Percentiles rank a stretch among this genome's conserved stretches.
phyloP scores from a whole-genome alignment of 1,140 invertebrate species.

The Orchesella cincta region DNA sequence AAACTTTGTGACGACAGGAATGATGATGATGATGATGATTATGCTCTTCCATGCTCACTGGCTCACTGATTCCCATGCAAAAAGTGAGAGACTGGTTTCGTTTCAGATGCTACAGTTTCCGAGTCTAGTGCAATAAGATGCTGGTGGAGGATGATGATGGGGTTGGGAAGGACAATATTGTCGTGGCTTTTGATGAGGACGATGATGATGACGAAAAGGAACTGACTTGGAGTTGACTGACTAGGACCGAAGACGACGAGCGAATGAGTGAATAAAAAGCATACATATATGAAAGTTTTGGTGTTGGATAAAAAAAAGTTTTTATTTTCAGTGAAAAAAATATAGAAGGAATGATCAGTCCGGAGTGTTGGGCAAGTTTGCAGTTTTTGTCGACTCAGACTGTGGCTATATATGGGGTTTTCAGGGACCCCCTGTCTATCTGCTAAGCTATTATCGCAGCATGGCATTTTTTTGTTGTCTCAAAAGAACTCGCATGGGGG shows the following conservation, averaged over 20 bases:
- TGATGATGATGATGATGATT: neutral
- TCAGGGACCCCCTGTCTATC: slow-evolving; percentile 50
- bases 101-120: too few species aligned
- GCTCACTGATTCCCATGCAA: neutral
- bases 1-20: neutral
- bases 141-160: neutral
- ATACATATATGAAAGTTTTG: slow-evolving; percentile 19
- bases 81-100: neutral
- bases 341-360: slow-evolving; percentile 11
- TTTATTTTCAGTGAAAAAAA: slow-evolving; percentile 22
- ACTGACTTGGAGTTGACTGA: slow-evolving; percentile 23
- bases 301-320: too few species aligned
- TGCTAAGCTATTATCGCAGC: slow-evolving; percentile 52
- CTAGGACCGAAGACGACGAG: slow-evolving; percentile 25
- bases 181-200: neutral
- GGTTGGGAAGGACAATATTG: neutral
- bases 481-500: slow-evolving; percentile 51
- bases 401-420: slow-evolving; percentile 51
- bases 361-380: slow-evolving; percentile 23
- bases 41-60: neutral
- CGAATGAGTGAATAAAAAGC: slow-evolving; percentile 29
- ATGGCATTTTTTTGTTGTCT: slow-evolving; percentile 51
- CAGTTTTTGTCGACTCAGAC: slow-evolving; percentile 48
- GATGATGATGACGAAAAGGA: slow-evolving; percentile 22
- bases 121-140: too few species aligned